Conservation (phyloP, 2,113 vertebrate species). For the Halcyon malimbica region DNA sequence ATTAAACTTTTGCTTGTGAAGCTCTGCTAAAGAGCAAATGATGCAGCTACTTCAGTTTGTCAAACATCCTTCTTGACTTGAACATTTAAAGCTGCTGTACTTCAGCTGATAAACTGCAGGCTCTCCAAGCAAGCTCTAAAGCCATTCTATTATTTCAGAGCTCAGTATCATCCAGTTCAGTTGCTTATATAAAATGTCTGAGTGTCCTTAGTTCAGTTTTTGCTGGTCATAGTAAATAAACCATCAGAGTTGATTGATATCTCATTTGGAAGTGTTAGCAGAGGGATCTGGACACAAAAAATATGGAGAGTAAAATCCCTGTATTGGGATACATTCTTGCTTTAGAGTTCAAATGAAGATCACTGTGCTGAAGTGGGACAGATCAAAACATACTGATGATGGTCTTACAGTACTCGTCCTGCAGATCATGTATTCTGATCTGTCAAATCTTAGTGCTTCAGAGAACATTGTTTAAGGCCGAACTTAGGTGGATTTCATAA, state of each 20-base stretch:
- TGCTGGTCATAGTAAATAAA: not conserved
- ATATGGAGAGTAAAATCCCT: not conserved
- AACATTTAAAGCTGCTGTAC: conserved; percentile 1
- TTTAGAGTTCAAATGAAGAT: not conserved
- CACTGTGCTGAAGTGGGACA: not conserved
- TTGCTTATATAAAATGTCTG: not conserved
- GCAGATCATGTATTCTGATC: not conserved
- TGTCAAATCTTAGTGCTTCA: not conserved
- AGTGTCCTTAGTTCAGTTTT: not conserved
- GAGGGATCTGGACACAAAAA: not conserved
- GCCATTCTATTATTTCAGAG: not conserved
- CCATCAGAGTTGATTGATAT: not conserved
- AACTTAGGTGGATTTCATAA: not conserved
- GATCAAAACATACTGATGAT: not conserved
- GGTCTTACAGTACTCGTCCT: not conserved
- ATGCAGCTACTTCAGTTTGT: conserved; percentile 53
- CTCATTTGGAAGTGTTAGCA: not conserved
- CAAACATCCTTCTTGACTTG: conserved; percentile 17
- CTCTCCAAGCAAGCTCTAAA: not conserved
- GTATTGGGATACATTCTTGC: not conserved
- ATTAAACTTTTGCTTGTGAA: conserved; percentile 55
- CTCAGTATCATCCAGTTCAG: not conserved
- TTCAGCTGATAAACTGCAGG: not conserved
- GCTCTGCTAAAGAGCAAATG: conserved; percentile 36
- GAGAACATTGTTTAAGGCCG: not conserved